Conservation (phyloP, 2,797 vertebrate species). For the Notolabrus celidotus region DNA sequence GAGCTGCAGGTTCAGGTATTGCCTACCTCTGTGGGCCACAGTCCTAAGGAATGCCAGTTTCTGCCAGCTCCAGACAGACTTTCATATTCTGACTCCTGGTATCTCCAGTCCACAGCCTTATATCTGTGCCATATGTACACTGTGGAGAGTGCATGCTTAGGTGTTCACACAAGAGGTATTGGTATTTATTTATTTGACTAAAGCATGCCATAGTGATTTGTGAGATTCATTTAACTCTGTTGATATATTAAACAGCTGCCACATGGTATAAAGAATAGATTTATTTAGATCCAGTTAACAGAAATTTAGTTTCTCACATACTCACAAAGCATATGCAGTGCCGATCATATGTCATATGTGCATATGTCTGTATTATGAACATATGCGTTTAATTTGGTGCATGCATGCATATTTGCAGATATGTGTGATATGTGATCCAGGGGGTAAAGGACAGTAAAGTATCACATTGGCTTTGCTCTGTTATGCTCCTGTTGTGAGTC, state of each 20-base stretch:
- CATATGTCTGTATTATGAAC: conserved; percentile 16
- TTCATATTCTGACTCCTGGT: conserved; percentile 55
- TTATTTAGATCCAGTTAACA: conserved; percentile 5
- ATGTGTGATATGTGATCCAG: conserved; percentile 48
- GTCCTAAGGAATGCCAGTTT: conserved; percentile 64
- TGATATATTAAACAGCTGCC: conserved; percentile 34
- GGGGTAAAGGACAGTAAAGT: conserved; percentile 67
- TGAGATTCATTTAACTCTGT: conserved; percentile 29
- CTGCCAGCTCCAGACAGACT: conserved; percentile 58
- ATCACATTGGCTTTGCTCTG: conserved; percentile 61
- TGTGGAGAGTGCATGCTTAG: conserved; percentile 37
- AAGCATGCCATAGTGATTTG: conserved; percentile 29
- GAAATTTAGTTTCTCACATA: conserved; percentile 1
- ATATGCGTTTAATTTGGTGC: not conserved
- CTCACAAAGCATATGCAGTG: conserved; percentile 13
- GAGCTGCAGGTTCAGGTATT: conserved; percentile 26
- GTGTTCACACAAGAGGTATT: conserved; percentile 21
- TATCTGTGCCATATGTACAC: conserved; percentile 48
- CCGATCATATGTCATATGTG: conserved; percentile 10
- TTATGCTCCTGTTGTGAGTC: conserved; percentile 77
- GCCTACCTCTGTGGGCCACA: conserved; percentile 41
- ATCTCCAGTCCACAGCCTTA: conserved; percentile 46
- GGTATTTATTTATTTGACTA: conserved; percentile 29
- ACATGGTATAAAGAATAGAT: not conserved
- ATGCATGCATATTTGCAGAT: conserved; percentile 44